Conservation (phyloP, 2,888 invertebrate species). For the Nemapogon koenigi region DNA sequence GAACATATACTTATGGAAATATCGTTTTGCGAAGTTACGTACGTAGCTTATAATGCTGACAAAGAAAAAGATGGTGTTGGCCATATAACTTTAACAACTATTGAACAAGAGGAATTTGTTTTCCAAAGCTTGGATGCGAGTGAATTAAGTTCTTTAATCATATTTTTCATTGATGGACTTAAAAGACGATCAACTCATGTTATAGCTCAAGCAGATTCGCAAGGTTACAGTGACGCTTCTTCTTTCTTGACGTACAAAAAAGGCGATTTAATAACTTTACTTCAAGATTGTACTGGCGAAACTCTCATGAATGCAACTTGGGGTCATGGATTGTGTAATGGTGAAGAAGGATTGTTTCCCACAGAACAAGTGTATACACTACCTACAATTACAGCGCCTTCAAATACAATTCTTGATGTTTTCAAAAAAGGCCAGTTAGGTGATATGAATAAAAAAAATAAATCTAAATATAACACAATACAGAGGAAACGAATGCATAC, state of each 20-base stretch:
- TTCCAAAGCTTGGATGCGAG: constrained; percentile 90
- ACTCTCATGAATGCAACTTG: constrained; percentile 74
- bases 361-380: constrained; percentile 87
- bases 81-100: constrained; percentile 78
- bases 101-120: constrained; percentile 87
- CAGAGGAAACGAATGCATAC: constrained; percentile 79
- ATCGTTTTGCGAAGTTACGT: constrained; percentile 85
- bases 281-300: constrained; percentile 77
- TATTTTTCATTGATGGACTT: constrained; percentile 84
- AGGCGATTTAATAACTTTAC: constrained; percentile 85
- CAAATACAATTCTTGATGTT: constrained; percentile 68
- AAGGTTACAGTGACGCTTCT: constrained; percentile 59
- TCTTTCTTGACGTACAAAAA: constrained; percentile 67
- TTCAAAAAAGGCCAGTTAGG: constrained; percentile 66
- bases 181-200: constrained; percentile 86
- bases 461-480: constrained; percentile 59
- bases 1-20: constrained; percentile 89
- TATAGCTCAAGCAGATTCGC: constrained; percentile 72
- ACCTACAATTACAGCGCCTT: constrained; percentile 80
- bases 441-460: constrained; percentile 41
- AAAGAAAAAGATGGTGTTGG: constrained; percentile 61
- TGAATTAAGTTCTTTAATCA: constrained; percentile 82
- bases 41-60: constrained; percentile 68
- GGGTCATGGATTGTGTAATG: constrained; percentile 76
- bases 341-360: constrained; percentile 81